Percentiles rank a stretch among this genome's conserved stretches.
phyloP scores from a whole-genome alignment of 2,797 vertebrate species.

The Melanotaenia maccullochi region DNA sequence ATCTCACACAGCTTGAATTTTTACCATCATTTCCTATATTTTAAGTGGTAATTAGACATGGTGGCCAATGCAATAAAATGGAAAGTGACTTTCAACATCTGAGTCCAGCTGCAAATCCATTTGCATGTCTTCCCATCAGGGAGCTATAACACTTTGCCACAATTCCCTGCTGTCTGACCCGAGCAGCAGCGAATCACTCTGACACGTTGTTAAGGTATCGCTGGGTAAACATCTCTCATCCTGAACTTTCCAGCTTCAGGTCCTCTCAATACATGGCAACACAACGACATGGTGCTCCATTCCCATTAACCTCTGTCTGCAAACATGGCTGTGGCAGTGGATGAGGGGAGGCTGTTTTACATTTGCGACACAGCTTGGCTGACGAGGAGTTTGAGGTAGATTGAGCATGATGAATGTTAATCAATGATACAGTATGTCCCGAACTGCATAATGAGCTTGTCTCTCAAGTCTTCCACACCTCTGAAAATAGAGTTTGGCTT shows the following conservation, averaged over 20 bases:
- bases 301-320: slow-evolving; percentile 78
- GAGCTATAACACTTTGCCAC: slow-evolving; percentile 16
- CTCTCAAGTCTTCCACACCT: slow-evolving; percentile 61
- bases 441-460: slow-evolving; percentile 74
- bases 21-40: background rate
- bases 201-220: slow-evolving; percentile 60
- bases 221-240: slow-evolving; percentile 65
- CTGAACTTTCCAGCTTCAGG: slow-evolving; percentile 67
- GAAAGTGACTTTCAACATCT: background rate
- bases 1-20: background rate
- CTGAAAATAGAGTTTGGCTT: slow-evolving; percentile 69
- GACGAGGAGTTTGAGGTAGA: slow-evolving; percentile 69
- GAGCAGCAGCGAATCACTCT: slow-evolving; percentile 27
- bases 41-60: background rate
- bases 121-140: slow-evolving; percentile 20
- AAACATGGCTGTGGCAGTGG: slow-evolving; percentile 55
- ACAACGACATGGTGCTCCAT: slow-evolving; percentile 61
- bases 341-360: slow-evolving; percentile 53
- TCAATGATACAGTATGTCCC: slow-evolving; percentile 76
- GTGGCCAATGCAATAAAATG: background rate
- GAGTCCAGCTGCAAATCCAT: slow-evolving; percentile 24
- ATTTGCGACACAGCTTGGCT: slow-evolving; percentile 59
- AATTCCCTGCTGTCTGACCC: slow-evolving; percentile 41
- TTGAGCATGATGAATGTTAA: slow-evolving; percentile 82
- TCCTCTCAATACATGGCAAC: slow-evolving; percentile 63